phyloP scores from a whole-genome alignment of 2,797 vertebrate species.

The Ctenopoma kingsleyae region DNA sequence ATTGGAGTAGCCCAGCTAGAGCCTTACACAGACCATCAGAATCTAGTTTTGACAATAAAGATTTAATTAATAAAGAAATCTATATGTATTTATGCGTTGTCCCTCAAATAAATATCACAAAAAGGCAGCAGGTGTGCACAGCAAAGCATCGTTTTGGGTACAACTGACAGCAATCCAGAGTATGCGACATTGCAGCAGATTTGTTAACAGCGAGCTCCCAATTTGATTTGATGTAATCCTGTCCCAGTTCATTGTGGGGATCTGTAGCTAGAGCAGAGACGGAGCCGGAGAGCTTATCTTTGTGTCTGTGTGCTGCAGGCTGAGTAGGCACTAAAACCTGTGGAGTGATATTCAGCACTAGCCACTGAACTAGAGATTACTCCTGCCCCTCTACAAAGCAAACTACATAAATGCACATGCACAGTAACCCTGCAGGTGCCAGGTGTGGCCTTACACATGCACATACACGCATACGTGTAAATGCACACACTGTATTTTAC shows the following conservation, averaged over 20 bases:
- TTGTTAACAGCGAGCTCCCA: constrained; percentile 55
- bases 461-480: neutral
- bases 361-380: constrained; percentile 10
- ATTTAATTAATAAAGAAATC: constrained; percentile 32
- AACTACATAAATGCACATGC: neutral
- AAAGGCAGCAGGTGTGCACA: constrained; percentile 23
- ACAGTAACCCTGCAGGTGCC: neutral
- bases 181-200: constrained; percentile 17
- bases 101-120: constrained; percentile 21
- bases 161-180: constrained; percentile 31
- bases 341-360: constrained; percentile 7
- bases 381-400: constrained; percentile 1
- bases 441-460: neutral
- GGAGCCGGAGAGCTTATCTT: constrained; percentile 36
- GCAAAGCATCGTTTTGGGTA: constrained; percentile 8
- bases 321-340: constrained; percentile 22
- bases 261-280: constrained; percentile 23
- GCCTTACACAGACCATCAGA: constrained; percentile 23
- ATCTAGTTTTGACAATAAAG: constrained; percentile 38
- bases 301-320: constrained; percentile 33
- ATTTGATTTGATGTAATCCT: constrained; percentile 60
- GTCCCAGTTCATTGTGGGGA: constrained; percentile 45
- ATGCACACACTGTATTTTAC: neutral
- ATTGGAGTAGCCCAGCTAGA: constrained; percentile 58
- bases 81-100: constrained; percentile 20